These are phyloP conservation scores for Tetraodon nigroviridis DNA, from an alignment of 2,113 vertebrate species.

Conservation along the genomic window DNA sequence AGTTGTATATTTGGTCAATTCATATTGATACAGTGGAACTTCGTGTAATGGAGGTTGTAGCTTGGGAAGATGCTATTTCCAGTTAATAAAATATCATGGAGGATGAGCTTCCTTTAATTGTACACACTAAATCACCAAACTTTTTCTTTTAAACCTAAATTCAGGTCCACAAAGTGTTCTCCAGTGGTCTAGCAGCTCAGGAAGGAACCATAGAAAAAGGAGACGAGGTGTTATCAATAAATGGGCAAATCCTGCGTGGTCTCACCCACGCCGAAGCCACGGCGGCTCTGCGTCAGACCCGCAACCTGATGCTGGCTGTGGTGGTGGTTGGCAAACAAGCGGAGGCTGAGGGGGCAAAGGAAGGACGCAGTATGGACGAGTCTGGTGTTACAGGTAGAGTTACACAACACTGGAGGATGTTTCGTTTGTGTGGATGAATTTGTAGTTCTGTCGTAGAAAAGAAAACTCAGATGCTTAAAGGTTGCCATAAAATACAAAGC, in stretches of 20 bases:
- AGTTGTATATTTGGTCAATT: too few relatives aligned
- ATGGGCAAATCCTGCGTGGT: conserved; percentile 86
- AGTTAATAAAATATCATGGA: neutral
- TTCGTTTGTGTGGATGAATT: too few relatives aligned
- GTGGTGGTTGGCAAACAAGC: conserved; percentile 79
- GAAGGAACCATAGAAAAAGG: conserved; percentile 93
- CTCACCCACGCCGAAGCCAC: conserved; percentile 80
- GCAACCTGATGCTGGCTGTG: conserved; percentile 81
- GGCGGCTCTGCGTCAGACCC: conserved; percentile 80
- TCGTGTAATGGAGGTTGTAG: too few relatives aligned
- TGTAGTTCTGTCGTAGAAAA: too few relatives aligned
- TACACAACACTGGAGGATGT: too few relatives aligned
- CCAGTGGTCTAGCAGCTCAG: conserved; percentile 82
- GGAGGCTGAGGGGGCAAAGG: conserved; percentile 6
- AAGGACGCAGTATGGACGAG: conserved; percentile 24
- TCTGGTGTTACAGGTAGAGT: neutral
- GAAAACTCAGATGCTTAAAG: too few relatives aligned
- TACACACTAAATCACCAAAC: neutral
- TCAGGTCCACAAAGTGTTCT: conserved; percentile 92
- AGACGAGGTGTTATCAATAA: conserved; percentile 90
- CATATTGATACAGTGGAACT: too few relatives aligned
- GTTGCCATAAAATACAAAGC: too few relatives aligned
- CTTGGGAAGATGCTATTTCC: too few relatives aligned
- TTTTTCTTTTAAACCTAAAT: neutral
- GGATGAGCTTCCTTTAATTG: neutral